These are phyloP conservation scores for Euwallacea similis DNA, from an alignment of 1,140 invertebrate genomes.

Conservation along the genomic window DNA sequence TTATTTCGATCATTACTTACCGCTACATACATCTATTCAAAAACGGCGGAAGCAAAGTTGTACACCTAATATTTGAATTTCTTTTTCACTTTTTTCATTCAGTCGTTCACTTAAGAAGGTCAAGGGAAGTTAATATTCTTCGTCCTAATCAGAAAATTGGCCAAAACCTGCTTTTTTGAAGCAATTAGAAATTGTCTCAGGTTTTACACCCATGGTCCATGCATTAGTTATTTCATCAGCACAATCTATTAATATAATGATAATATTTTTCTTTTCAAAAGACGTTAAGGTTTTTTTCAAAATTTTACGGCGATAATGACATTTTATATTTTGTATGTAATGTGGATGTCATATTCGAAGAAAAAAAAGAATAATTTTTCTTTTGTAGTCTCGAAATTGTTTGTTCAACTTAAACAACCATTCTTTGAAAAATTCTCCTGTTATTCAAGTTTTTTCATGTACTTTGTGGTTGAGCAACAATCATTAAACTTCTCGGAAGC, in stretches of 20 bases:
- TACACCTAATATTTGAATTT: no score
- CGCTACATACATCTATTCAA: no score
- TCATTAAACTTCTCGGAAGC: conserved; percentile 16
- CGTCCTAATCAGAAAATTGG: conserved; percentile 31
- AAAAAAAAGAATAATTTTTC: conserved; percentile 57
- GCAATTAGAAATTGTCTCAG: conserved; percentile 39
- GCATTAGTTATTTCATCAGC: no score
- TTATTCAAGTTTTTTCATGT: conserved; percentile 57
- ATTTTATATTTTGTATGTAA: conserved; percentile 37
- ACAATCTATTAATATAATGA: no score
- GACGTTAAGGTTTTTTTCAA: conserved; percentile 28
- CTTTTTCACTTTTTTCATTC: not conserved
- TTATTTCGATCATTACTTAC: no score
- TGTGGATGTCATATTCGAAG: no score
- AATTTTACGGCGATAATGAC: conserved; percentile 38
- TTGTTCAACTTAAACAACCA: conserved; percentile 50
- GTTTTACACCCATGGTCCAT: conserved; percentile 36
- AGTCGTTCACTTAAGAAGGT: conserved; percentile 20
- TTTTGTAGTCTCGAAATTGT: conserved; percentile 47
- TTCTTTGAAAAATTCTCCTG: conserved; percentile 45
- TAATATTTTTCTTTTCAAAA: conserved; percentile 37
- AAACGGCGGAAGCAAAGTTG: no score
- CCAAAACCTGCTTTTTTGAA: conserved; percentile 38
- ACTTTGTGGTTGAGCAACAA: conserved; percentile 52
- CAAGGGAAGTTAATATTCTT: conserved; percentile 26